A percentile compares a stretch with the other conserved stretches of the same genome.
Evolutionary conservation across 2,888 invertebrate genomes (phyloP).

Genomic region (Pristionchus fissidentatus): DNA sequence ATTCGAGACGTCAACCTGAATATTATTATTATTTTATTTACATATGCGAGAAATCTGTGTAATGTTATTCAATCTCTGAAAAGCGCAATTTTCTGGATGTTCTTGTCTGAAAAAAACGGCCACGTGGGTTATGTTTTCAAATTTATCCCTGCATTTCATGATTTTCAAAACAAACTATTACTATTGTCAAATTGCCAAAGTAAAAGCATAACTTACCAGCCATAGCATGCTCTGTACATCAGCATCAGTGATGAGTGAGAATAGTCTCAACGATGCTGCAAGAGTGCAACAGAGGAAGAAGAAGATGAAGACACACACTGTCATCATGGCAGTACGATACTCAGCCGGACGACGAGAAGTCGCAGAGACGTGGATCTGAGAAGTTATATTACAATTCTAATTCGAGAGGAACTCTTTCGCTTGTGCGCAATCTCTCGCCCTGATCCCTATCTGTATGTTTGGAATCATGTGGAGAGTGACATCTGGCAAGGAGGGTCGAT

Average conservation of each 20-base stretch:
- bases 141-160: too few relatives aligned
- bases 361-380: slow-evolving; percentile 45
- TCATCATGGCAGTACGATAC: slow-evolving; percentile 66
- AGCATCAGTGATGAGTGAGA: slow-evolving; percentile 55
- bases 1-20: slow-evolving; percentile 63
- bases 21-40: not conserved
- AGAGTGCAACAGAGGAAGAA: slow-evolving; percentile 67
- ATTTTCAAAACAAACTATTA: too few relatives aligned
- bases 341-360: slow-evolving; percentile 57
- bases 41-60: not conserved
- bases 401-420: too few relatives aligned
- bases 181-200: too few relatives aligned
- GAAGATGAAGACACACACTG: slow-evolving; percentile 63
- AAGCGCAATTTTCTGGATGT: not conserved
- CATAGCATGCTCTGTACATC: slow-evolving; percentile 23
- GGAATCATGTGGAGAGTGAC: not conserved
- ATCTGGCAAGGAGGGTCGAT: too few relatives aligned
- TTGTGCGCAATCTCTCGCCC: too few relatives aligned
- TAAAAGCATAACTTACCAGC: slow-evolving; percentile 5
- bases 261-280: slow-evolving; percentile 61
- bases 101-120: too few relatives aligned
- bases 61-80: not conserved
- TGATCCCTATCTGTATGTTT: too few relatives aligned
- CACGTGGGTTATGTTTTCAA: too few relatives aligned
- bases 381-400: too few relatives aligned